These are phyloP conservation scores for Amazona finschi DNA, from an alignment of 2,797 vertebrate genomes.

Conservation along the genomic window DNA sequence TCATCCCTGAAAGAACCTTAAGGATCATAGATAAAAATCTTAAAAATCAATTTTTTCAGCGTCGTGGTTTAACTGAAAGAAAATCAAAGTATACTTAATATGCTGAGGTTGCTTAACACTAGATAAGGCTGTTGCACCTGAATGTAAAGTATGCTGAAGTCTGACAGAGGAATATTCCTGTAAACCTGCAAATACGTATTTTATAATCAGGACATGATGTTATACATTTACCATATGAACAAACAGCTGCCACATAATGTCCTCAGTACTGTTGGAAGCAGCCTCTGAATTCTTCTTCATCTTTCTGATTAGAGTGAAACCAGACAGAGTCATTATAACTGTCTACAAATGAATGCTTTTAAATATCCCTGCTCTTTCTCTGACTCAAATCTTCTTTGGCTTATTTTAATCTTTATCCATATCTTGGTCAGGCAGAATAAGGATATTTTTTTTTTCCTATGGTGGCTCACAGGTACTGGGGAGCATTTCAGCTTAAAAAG, in stretches of 20 bases:
- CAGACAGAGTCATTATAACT: conserved; percentile 36
- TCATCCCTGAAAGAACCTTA: conserved; percentile 26
- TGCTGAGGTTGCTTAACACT: conserved; percentile 58
- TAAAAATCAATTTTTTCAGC: conserved; percentile 60
- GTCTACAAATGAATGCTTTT: conserved; percentile 54
- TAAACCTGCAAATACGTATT: conserved; percentile 52
- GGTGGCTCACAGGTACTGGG: neutral
- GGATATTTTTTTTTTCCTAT: neutral
- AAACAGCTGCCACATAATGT: conserved; percentile 44
- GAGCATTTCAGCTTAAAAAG: neutral
- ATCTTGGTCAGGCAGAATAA: conserved; percentile 36
- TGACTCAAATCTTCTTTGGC: neutral
- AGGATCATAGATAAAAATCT: conserved; percentile 55
- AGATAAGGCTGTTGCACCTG: conserved; percentile 53
- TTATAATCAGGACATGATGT: conserved; percentile 45
- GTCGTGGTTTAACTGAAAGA: conserved; percentile 35
- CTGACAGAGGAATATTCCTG: conserved; percentile 43
- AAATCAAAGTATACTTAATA: conserved; percentile 74
- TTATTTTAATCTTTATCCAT: conserved; percentile 44
- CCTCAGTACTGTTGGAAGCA: conserved; percentile 35
- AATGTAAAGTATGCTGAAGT: conserved; percentile 57
- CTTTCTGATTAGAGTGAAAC: conserved; percentile 45
- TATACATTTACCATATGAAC: conserved; percentile 33
- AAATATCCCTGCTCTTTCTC: conserved; percentile 25
- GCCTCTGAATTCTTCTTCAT: conserved; percentile 23